Evolutionary conservation across 2,113 vertebrate genomes (phyloP).

Genomic region (Conger conger): DNA sequence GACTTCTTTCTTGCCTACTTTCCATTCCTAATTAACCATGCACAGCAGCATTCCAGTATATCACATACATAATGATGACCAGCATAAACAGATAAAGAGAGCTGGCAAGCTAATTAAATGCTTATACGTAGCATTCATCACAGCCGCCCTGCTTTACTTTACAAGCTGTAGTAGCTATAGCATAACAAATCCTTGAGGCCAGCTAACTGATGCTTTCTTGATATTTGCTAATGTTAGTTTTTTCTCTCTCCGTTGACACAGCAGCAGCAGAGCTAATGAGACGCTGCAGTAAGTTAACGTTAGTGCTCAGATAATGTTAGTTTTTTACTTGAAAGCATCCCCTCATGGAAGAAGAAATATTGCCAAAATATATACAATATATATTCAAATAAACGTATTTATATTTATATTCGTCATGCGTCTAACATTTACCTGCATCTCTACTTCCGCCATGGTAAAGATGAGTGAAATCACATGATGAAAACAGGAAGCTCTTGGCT

Average conservation of each 20-base stretch:
- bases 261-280: background rate
- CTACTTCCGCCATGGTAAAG: constrained; percentile 80
- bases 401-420: background rate
- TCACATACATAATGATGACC: background rate
- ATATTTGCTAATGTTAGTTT: background rate
- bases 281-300: background rate
- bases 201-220: no score
- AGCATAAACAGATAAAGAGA: background rate
- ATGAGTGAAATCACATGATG: constrained; percentile 71
- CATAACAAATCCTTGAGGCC: no score
- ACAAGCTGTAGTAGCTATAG: no score
- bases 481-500: constrained; percentile 28
- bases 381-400: background rate
- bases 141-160: no score
- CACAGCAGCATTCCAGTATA: background rate
- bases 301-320: background rate
- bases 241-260: background rate
- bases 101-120: background rate
- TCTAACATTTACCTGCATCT: constrained; percentile 72
- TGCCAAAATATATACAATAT: background rate
- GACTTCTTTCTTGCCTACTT: background rate
- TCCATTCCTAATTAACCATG: background rate
- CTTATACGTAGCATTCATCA: background rate
- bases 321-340: background rate
- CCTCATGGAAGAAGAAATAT: background rate